phyloP scores from a whole-genome alignment of 1,140 invertebrate genomes.

The Pseudomyrmex gracilis region DNA sequence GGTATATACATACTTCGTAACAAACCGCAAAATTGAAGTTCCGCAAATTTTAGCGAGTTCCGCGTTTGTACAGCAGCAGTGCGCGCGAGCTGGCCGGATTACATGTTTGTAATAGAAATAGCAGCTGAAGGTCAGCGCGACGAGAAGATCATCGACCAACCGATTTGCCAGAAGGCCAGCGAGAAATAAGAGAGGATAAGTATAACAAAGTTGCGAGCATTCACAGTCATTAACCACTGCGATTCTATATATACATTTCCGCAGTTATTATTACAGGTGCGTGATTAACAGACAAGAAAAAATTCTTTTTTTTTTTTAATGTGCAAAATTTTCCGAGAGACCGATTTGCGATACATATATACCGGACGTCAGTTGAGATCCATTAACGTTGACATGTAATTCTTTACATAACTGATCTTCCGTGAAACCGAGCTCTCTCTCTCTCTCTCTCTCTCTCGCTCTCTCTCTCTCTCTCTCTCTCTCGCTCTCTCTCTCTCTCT shows the following conservation, averaged over 20 bases:
- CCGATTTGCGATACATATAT: not conserved
- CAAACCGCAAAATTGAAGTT: constrained; percentile 18
- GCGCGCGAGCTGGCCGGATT: constrained; percentile 20
- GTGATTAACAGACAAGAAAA: too few relatives aligned
- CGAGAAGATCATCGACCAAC: constrained; percentile 36
- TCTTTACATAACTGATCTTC: constrained; percentile 4
- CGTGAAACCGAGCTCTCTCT: too few relatives aligned
- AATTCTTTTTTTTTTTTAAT: too few relatives aligned
- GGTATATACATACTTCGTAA: constrained; percentile 32
- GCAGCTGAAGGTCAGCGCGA: constrained; percentile 31
- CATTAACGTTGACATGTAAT: not conserved
- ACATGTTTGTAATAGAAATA: constrained; percentile 64
- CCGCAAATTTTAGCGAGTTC: constrained; percentile 45
- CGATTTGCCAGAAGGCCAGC: constrained; percentile 15
- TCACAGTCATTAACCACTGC: constrained; percentile 16
- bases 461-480: too few relatives aligned
- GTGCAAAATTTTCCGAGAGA: not conserved
- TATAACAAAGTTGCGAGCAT: constrained; percentile 28
- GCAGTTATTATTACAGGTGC: not conserved
- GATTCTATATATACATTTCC: not conserved
- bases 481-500: too few relatives aligned
- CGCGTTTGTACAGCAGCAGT: constrained; percentile 7
- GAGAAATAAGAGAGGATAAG: not conserved
- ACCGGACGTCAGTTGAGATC: too few relatives aligned
- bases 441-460: too few relatives aligned